These are phyloP conservation scores for Popillia japonica DNA, from an alignment of 1,140 invertebrate species.

Conservation along the genomic window DNA sequence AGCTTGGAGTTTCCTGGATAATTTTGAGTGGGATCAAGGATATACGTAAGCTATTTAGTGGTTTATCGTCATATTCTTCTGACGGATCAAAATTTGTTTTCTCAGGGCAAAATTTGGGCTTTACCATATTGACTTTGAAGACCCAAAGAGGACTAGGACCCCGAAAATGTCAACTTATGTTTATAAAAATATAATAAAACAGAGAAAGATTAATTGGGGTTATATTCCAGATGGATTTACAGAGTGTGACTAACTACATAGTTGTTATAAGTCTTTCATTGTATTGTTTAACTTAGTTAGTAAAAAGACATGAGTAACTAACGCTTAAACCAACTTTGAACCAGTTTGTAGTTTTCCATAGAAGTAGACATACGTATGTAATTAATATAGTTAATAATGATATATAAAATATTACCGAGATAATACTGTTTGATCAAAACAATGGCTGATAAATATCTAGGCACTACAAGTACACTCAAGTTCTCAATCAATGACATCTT, in stretches of 20 bases:
- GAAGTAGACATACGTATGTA: too few species aligned
- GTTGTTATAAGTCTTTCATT: too few species aligned
- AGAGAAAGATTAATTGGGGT: slow-evolving; percentile 43
- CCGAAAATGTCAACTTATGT: slow-evolving; percentile 62
- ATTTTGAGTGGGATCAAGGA: slow-evolving; percentile 77
- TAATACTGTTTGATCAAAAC: too few species aligned
- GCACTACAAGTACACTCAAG: too few species aligned
- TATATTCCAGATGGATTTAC: neutral
- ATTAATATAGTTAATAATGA: too few species aligned
- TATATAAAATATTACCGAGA: too few species aligned
- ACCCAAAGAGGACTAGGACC: slow-evolving; percentile 60
- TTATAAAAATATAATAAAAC: slow-evolving; percentile 61
- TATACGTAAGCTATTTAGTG: slow-evolving; percentile 17
- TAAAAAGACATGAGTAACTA: too few species aligned
- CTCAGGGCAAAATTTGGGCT: slow-evolving; percentile 64
- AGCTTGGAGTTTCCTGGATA: slow-evolving; percentile 80
- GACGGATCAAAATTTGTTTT: neutral
- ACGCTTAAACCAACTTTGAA: too few species aligned
- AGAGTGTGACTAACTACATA: neutral
- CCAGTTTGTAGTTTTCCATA: too few species aligned
- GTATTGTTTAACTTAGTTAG: too few species aligned
- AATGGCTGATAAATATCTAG: too few species aligned
- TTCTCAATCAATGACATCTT: too few species aligned
- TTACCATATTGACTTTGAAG: slow-evolving; percentile 62
- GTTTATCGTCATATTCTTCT: neutral